Base-by-base conservation (phyloP, 2,888 invertebrate species). In the Diploptera punctata region DNA sequence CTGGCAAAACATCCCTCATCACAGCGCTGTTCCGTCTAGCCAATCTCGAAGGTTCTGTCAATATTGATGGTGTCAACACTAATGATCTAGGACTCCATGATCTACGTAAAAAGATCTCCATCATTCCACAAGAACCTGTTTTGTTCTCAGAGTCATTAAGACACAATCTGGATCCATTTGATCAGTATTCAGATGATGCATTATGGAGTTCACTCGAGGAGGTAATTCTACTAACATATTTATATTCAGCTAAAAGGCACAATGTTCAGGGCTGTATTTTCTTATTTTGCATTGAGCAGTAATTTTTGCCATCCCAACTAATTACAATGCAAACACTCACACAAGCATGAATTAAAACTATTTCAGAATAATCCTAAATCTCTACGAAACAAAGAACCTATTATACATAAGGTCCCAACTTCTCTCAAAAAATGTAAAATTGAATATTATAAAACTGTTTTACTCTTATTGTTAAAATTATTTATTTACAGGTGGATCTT, bases 121-220 rank as follows among this genome's bases (percentile, higher is more conserved):
- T 92, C 74, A 92, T 92, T 75, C 92, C 92, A n/a, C 91, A 91
- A 84, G 91, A 92, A 77, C 92, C 92, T 9, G 89, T 91, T 1
- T 80, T 92, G 31, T 96, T 97, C 81, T 92, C 93, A 0, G 93
- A 93, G 5, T 90, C 92, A n/a, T 82, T 97, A 52, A 87, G 96
- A 9, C 90, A 92, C 80, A 96, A 96, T 82, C 85, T 96, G 80
- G 95, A 95, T 85, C 95, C 95, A 0, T 92, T 95, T 80, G 87
- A 89, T 70, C 89, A 91, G 79, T 89, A 89, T 76, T 85, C 87
- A 0, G 95, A 95, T 78, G 87, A 86, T 0, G 87, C 88, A 19
- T 86, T 96, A 74, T 95, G 95, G 95, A 85, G 86, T 74, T 93
- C 92, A 0, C 82, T 96, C 47, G 89, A 89, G 75, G 88, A 91